phyloP scores from a whole-genome alignment of 1,140 invertebrate genomes.

The Hestina assimilis region DNA sequence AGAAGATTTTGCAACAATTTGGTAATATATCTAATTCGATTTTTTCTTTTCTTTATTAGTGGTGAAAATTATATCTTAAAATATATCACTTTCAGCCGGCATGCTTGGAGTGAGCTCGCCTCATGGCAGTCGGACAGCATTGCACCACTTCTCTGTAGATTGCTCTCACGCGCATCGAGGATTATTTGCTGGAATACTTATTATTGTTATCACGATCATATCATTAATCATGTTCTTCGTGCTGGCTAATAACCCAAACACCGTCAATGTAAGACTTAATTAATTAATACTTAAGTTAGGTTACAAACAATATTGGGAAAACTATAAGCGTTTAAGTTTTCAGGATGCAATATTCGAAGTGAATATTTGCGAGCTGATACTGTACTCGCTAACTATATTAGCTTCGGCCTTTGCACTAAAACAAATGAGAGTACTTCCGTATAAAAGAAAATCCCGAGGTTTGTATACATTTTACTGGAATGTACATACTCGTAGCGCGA shows the following conservation, averaged over 20 bases:
- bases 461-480: conserved; percentile 27
- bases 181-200: conserved; percentile 90
- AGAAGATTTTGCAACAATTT: conserved; percentile 73
- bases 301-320: not conserved
- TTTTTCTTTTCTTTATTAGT: not conserved
- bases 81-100: conserved; percentile 47
- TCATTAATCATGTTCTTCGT: conserved; percentile 95
- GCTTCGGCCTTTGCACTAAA: conserved; percentile 80
- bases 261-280: conserved; percentile 76
- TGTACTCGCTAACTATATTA: conserved; percentile 82
- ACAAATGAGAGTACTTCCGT: conserved; percentile 81
- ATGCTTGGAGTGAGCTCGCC: conserved; percentile 67
- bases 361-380: conserved; percentile 85
- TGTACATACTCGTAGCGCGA: too few relatives aligned
- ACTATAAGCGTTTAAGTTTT: conserved; percentile 24
- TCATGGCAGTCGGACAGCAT: conserved; percentile 51
- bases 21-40: conserved; percentile 37
- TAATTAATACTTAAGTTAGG: not conserved
- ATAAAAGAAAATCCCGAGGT: conserved; percentile 79
- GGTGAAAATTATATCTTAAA: not conserved
- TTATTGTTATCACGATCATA: conserved; percentile 92
- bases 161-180: conserved; percentile 93
- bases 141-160: conserved; percentile 92
- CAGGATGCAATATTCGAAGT: conserved; percentile 86
- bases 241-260: conserved; percentile 83